Evolutionary conservation across 2,888 invertebrate species (phyloP), one percentile per base, ranked within the genome.

Genomic region (Oasisia sp.): DNA sequence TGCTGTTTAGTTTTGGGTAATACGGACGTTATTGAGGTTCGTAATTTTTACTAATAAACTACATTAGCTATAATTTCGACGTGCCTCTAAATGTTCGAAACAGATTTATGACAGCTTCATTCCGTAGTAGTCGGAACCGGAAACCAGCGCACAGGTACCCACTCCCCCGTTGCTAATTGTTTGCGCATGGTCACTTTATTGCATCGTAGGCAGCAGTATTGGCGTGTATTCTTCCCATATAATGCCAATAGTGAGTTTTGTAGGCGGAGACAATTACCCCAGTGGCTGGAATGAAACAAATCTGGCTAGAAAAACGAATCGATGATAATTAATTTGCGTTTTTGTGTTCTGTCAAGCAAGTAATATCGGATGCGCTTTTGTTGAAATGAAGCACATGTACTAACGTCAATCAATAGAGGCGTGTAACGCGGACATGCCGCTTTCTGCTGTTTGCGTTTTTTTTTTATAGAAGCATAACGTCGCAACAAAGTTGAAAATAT

Each of bases 261-360:
- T 27, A 74, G 74, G 74, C 0, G 7, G n/a, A 27, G 19, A 7
- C 27, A 14, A 74, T n/a, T n/a, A 27, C 74, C 12, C 50, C 14
- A 11, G 50, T 14, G 50, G 50, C 50, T 12, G 50, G 14, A 9
- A 27, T 7, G 74, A 74, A n/a, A n/a, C 74, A 74, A 19, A 74
- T 74, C 74, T 74, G 74, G n/a, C 27, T 74, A 74, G 74, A 74
- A 74, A 74, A 27, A 14, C 74, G 74, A 74, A 74, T 74, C 74
- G 74, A 74, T 74, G 74, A 74, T 74, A n/a, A 74, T 74, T 74
- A 74, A 74, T 74, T n/a, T 74, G 74, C n/a, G 74, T 74, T 74
- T 74, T 74, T 74, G 74, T 74, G 74, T 74, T 74, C 27, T 74
- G 74, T 27, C 74, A 74, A 27, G 74, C 74, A 74, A 74, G 74